Evolutionary conservation across 2,888 invertebrate genomes (phyloP).

Genomic region (Melanostoma scalare): DNA sequence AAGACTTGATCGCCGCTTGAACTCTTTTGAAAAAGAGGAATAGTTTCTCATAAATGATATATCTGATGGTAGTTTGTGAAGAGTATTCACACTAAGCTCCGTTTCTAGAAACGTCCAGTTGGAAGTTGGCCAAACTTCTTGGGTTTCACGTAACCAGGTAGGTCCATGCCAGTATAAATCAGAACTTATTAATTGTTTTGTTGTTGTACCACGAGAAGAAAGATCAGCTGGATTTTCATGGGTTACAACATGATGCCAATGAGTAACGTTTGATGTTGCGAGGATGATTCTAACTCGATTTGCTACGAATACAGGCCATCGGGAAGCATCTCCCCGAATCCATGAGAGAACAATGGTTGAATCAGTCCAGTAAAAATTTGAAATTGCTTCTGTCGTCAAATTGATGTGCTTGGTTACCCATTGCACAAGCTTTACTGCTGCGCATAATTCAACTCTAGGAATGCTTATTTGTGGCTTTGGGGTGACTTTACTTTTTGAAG

Average conservation of each 20-base stretch:
- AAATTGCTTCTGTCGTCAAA: neutral
- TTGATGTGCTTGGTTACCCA: slow-evolving; percentile 28
- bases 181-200: slow-evolving; percentile 5
- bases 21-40: slow-evolving; percentile 3
- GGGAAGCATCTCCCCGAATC: slow-evolving; percentile 19
- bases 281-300: slow-evolving; percentile 32
- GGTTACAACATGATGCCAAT: slow-evolving; percentile 30
- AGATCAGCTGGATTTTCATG: slow-evolving; percentile 35
- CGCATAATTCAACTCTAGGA: slow-evolving; percentile 52
- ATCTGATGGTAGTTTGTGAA: neutral
- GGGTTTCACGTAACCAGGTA: slow-evolving; percentile 3
- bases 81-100: neutral
- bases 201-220: slow-evolving; percentile 24
- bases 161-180: slow-evolving; percentile 39
- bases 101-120: neutral
- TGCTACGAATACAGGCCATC: slow-evolving; percentile 31
- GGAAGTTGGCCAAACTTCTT: slow-evolving; percentile 26
- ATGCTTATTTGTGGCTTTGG: slow-evolving; percentile 24
- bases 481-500: slow-evolving; percentile 13
- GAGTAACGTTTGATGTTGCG: slow-evolving; percentile 10
- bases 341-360: slow-evolving; percentile 38
- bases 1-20: slow-evolving; percentile 1
- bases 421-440: slow-evolving; percentile 26
- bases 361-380: slow-evolving; percentile 50
- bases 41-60: neutral